phyloP scores from a whole-genome alignment of 2,113 vertebrate species.

The Orcinus orca region DNA sequence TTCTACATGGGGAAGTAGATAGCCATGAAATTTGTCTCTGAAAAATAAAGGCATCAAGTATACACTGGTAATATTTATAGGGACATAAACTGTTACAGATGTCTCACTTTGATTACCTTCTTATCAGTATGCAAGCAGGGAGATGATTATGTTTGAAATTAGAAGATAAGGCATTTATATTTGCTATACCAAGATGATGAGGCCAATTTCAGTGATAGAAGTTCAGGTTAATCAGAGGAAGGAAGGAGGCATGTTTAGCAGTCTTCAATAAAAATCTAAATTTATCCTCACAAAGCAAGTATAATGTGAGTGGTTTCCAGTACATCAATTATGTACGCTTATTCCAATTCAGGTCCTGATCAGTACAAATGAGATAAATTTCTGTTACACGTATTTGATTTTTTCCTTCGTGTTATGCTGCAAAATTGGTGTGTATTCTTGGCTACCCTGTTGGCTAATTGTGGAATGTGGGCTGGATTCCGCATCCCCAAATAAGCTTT shows the following conservation, averaged over 20 bases:
- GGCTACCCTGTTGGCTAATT: not conserved
- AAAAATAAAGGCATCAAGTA: not conserved
- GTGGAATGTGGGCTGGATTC: accelerated
- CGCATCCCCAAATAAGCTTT: accelerated
- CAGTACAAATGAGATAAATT: not conserved
- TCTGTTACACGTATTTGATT: not conserved
- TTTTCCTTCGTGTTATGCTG: accelerated
- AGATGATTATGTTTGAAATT: not conserved
- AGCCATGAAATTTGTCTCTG: not conserved
- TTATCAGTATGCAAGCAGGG: not conserved
- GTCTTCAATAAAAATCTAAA: not conserved
- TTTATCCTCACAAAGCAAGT: not conserved
- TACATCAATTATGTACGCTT: not conserved
- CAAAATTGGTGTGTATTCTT: accelerated
- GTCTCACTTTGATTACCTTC: not conserved
- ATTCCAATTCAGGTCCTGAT: not conserved
- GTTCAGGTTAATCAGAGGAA: not conserved
- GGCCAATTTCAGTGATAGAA: not conserved
- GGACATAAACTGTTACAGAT: not conserved
- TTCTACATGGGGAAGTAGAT: not conserved
- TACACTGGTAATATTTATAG: conserved; percentile 8
- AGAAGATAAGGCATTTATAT: not conserved
- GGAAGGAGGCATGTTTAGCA: accelerated
- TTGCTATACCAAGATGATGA: not conserved
- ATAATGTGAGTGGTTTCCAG: not conserved